Percentiles rank a stretch among this genome's conserved stretches.
Evolutionary conservation across 53 echinoderm and acorn worm species (phyloP).

Genomic region (Glandiceps talaboti): DNA sequence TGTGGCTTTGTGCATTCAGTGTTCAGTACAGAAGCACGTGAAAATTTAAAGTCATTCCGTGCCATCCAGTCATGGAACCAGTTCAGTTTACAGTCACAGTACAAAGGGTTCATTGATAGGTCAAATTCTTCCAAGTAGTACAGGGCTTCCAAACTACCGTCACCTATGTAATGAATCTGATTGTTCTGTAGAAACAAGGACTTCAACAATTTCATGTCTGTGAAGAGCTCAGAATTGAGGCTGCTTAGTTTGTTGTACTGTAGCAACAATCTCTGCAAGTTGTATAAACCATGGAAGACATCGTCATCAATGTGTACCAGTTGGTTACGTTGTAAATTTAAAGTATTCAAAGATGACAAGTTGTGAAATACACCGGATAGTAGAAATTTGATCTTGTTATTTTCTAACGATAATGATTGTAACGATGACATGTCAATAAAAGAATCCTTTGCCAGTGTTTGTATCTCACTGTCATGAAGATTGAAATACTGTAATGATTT

Average conservation of each 20-base stretch:
- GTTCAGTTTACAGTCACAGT: slow-evolving; percentile 67
- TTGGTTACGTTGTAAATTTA: slow-evolving; percentile 42
- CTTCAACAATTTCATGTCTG: not conserved
- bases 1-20: not conserved
- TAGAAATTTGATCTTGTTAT: slow-evolving; percentile 32
- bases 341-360: slow-evolving; percentile 10
- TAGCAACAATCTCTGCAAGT: slow-evolving; percentile 45
- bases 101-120: slow-evolving; percentile 41
- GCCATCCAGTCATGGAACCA: slow-evolving; percentile 67
- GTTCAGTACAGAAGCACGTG: not conserved
- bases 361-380: slow-evolving; percentile 21
- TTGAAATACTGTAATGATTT: slow-evolving; percentile 12
- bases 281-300: slow-evolving; percentile 21
- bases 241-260: slow-evolving; percentile 36
- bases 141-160: slow-evolving; percentile 28
- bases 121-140: slow-evolving; percentile 36
- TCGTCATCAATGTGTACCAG: slow-evolving; percentile 44
- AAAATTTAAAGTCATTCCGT: slow-evolving; percentile 23
- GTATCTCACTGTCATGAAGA: slow-evolving; percentile 60
- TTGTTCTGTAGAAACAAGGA: slow-evolving; percentile 38
- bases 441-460: slow-evolving; percentile 9
- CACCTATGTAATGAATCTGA: slow-evolving; percentile 51
- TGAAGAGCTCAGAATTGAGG: not conserved
- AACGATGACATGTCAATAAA: slow-evolving; percentile 38
- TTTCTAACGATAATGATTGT: slow-evolving; percentile 39